Evolutionary conservation across 2,888 invertebrate species (phyloP).

Genomic region (Drosophila greeni): DNA sequence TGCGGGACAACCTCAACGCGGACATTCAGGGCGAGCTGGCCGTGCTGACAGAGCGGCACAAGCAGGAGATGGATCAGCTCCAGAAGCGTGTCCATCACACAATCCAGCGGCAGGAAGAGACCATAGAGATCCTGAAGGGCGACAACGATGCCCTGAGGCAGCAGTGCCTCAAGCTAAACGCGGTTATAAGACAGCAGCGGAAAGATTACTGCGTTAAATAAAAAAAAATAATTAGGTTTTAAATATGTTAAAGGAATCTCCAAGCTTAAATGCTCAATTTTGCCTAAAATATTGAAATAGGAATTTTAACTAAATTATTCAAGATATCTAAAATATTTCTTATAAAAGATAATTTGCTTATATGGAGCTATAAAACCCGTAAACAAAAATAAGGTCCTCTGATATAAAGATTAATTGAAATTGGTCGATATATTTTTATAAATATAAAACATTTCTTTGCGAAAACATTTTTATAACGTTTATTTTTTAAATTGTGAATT

Average conservation of each 20-base stretch:
- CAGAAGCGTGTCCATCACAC: slow-evolving; percentile 90
- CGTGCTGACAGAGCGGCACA: slow-evolving; percentile 83
- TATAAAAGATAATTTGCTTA: not conserved
- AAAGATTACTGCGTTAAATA: slow-evolving; percentile 82
- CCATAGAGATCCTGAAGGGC: slow-evolving; percentile 85
- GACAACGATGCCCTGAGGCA: slow-evolving; percentile 85
- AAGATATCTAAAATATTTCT: not conserved
- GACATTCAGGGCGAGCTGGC: slow-evolving; percentile 83
- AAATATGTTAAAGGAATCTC: not conserved
- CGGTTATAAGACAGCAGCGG: slow-evolving; percentile 87
- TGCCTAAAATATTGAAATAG: not conserved
- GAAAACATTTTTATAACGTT: too few species aligned
- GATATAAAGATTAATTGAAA: too few species aligned
- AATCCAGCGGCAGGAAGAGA: slow-evolving; percentile 88
- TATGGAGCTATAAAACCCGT: not conserved
- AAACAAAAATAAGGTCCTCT: too few species aligned
- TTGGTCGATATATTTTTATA: not conserved
- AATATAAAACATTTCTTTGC: too few species aligned
- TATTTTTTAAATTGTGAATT: not conserved
- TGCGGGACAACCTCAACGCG: slow-evolving; percentile 82
- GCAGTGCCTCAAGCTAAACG: slow-evolving; percentile 86
- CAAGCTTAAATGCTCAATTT: not conserved
- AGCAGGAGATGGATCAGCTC: slow-evolving; percentile 87
- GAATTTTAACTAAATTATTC: fast-evolving
- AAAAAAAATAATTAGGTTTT: not conserved